These are phyloP conservation scores for Drosophila stalkeri DNA, from an alignment of 2,888 invertebrate genomes.

Conservation along the genomic window DNA sequence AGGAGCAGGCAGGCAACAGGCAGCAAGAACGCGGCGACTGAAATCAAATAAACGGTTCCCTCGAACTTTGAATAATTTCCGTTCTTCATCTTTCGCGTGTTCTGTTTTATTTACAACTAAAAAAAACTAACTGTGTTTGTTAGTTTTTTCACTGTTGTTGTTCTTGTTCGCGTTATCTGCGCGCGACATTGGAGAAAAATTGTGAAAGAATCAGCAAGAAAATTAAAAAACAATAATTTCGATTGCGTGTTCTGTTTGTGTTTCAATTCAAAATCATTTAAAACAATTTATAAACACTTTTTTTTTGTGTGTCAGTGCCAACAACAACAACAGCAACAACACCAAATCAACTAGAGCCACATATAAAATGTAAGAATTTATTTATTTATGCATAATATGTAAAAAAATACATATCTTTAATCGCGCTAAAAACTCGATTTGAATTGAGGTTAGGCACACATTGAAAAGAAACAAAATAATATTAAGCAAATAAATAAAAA, in stretches of 20 bases:
- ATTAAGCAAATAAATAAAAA: not conserved
- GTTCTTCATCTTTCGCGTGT: conserved; percentile 19
- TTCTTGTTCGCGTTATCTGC: conserved; percentile 33
- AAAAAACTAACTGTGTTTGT: conserved; percentile 3
- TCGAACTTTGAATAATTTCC: conserved; percentile 25
- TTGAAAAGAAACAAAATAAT: not conserved
- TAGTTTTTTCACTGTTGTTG: conserved; percentile 4
- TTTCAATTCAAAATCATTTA: conserved; percentile 31
- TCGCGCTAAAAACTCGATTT: not conserved
- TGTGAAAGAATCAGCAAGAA: conserved; percentile 13
- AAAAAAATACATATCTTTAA: conserved; percentile 11
- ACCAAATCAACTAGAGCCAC: not conserved
- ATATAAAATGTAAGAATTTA: conserved; percentile 25
- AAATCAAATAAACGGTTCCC: conserved; percentile 8
- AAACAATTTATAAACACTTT: conserved; percentile 19
- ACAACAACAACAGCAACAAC: conserved; percentile 6
- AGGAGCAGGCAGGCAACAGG: conserved; percentile 21
- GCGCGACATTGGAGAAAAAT: conserved; percentile 30
- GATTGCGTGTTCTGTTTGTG: conserved; percentile 33
- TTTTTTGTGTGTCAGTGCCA: conserved; percentile 40
- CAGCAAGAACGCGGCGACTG: conserved; percentile 20
- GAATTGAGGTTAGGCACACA: conserved; percentile 19
- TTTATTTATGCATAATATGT: conserved; percentile 4
- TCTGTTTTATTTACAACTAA: conserved; percentile 9
- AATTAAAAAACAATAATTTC: conserved; percentile 14